Evolutionary conservation across 2,113 vertebrate species (phyloP), one percentile per base, ranked within the genome.

Genomic region (Ceyx cyanopectus): DNA sequence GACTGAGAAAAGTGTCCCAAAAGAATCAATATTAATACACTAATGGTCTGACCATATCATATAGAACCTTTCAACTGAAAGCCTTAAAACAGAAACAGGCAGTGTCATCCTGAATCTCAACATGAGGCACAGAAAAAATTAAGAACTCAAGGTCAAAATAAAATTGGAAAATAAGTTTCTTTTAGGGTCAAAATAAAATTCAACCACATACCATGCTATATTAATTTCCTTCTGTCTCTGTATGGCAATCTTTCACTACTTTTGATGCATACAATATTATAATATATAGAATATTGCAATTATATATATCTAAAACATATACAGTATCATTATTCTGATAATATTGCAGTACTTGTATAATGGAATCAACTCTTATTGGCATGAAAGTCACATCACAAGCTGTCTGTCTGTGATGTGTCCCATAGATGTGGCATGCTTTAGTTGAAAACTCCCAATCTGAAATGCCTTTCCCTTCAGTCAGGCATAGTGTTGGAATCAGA

Each of bases 371-470:
- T 65, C 26, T 61, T 12, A 37, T 30, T 66, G 65, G 10, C n/a
- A 58, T 34, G 20, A 91, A 83, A 88, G 30, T 3, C 17, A 27
- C 51, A 34, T 29, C 40, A 56, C 48, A 81, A 58, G 48, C 51
- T n/a, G 10, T 87, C 51, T 62, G 30, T 67, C 72, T 86, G 8
- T 34, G 67, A 41, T 27, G 11, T 62, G 81, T 75, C 86, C 78
- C 78, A 79, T 21, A 76, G 81, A 92, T 66, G 58, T 75, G 67
- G 32, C 62, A 54, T 45, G 24, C 19, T 67, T 62, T 53, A 74
- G 81, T 18, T 65, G 66, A 81, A 89, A 87, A 89, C 29, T 74
- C 81, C 30, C 76, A 46, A 87, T 69, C 54, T 87, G 84, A 90
- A 81, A 61, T 30, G 48, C 26, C 41, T 85, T 85, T 79, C 46